Percentiles rank a stretch among this genome's conserved stretches.
Conservation (phyloP, 2,797 vertebrate genomes). For the Oryzias dopingdopingensis region DNA sequence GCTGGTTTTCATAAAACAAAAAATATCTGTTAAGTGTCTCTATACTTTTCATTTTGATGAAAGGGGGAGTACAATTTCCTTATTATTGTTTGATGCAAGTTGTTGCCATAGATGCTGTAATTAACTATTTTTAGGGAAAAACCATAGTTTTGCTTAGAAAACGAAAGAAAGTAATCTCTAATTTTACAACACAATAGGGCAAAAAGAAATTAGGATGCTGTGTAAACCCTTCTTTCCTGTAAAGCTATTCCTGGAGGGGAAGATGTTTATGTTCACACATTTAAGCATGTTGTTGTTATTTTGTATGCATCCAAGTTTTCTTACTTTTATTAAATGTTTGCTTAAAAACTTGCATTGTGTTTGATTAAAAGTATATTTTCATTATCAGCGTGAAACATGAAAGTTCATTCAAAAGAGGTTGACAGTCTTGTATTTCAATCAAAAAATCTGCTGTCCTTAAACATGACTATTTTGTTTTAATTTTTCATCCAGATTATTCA, state of each 20-base stretch:
- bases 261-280: neutral
- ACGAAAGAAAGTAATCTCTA: too few relatives aligned
- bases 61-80: slow-evolving; percentile 81
- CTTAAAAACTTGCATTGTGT: neutral
- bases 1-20: slow-evolving; percentile 79
- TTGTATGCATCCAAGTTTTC: neutral
- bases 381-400: slow-evolving; percentile 26
- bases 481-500: slow-evolving; percentile 75
- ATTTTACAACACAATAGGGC: neutral
- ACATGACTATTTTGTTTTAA: slow-evolving; percentile 48
- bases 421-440: slow-evolving; percentile 55
- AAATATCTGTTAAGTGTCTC: slow-evolving; percentile 79
- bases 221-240: slow-evolving; percentile 25
- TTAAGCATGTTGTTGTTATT: neutral
- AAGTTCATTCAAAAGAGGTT: slow-evolving; percentile 24
- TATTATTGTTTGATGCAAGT: slow-evolving; percentile 52
- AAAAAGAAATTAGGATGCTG: slow-evolving; percentile 26
- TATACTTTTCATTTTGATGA: slow-evolving; percentile 72
- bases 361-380: neutral
- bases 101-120: slow-evolving; percentile 44
- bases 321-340: neutral
- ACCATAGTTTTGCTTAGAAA: too few relatives aligned
- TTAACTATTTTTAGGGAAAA: slow-evolving; percentile 29
- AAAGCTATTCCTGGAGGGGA: slow-evolving; percentile 8
- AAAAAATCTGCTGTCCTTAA: slow-evolving; percentile 52